A percentile compares a stretch with the other conserved stretches of the same genome.
phyloP scores from a whole-genome alignment of 2,797 vertebrate genomes.

The Leuciscus waleckii region DNA sequence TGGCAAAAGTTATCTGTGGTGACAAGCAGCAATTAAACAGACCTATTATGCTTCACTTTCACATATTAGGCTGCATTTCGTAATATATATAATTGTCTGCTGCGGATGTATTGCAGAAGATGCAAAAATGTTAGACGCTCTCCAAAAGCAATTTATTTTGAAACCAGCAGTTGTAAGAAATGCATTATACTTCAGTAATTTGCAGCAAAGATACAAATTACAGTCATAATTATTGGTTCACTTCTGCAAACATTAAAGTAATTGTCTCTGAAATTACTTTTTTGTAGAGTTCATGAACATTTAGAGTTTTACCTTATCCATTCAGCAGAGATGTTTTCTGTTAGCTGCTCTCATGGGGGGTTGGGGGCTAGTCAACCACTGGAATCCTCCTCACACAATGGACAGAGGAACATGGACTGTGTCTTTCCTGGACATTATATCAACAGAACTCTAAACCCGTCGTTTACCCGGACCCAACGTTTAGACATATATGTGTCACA shows the following conservation, averaged over 20 bases:
- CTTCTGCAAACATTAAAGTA: neutral
- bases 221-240: neutral
- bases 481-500: too few relatives aligned
- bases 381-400: neutral
- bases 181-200: neutral
- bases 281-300: neutral
- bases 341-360: neutral
- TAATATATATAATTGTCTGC: neutral
- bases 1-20: neutral
- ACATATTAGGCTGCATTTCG: too few relatives aligned
- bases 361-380: neutral
- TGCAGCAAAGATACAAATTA: neutral
- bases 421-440: neutral
- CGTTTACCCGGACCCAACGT: neutral
- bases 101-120: neutral
- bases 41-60: too few relatives aligned
- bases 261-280: neutral
- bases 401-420: neutral
- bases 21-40: neutral
- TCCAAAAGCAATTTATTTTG: neutral
- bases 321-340: neutral
- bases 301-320: neutral
- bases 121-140: neutral
- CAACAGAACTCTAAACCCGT: neutral
- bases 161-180: constrained; percentile 1